These are phyloP conservation scores for Machaerirhynchus nigripectus DNA, from an alignment of 2,113 vertebrate genomes.

Conservation along the genomic window DNA sequence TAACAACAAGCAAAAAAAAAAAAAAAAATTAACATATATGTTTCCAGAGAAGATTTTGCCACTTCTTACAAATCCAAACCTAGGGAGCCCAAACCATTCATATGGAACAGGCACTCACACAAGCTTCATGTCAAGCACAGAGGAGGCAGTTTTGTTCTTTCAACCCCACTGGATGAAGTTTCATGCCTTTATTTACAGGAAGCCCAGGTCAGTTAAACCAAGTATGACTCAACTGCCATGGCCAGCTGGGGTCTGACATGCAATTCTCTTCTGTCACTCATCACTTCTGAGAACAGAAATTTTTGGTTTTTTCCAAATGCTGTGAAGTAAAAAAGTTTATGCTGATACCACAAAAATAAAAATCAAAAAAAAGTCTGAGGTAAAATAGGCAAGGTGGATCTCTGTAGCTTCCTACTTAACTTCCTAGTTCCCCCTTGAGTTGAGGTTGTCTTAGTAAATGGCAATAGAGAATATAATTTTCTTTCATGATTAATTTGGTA, in stretches of 20 bases:
- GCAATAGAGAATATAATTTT: neutral
- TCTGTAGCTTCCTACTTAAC: neutral
- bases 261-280: neutral
- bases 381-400: neutral
- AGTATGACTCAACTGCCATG: neutral
- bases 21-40: neutral
- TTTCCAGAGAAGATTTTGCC: neutral
- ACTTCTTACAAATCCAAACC: neutral
- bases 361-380: accelerated
- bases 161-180: neutral
- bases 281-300: neutral
- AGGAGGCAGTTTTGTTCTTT: neutral
- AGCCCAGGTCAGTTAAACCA: neutral
- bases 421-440: neutral
- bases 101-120: neutral
- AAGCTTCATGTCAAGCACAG: neutral
- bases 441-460: neutral
- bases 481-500: neutral
- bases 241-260: neutral
- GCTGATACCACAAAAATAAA: neutral
- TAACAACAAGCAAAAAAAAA: neutral
- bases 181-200: neutral
- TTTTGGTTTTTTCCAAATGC: neutral
- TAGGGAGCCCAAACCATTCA: neutral
- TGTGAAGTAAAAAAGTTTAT: neutral